Conservation (phyloP, 2,888 invertebrate genomes). For the Tridacna crocea region DNA sequence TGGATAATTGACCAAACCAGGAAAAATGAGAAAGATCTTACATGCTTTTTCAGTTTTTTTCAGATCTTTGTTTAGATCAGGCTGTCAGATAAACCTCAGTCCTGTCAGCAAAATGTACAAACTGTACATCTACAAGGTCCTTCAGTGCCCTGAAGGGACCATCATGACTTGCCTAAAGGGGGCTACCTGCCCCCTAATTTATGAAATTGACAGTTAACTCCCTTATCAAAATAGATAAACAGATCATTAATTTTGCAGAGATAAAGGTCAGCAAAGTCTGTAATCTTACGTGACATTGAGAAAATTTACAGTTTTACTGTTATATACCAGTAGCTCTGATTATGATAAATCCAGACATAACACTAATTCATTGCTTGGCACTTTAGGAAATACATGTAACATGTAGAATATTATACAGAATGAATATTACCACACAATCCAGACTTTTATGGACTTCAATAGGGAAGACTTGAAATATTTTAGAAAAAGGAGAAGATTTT, state of each 20-base stretch:
- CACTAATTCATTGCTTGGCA: no score
- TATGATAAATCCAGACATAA: no score
- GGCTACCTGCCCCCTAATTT: background rate
- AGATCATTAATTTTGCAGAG: slow-evolving; percentile 18
- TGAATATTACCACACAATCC: no score
- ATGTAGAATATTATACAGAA: no score
- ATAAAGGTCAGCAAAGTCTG: slow-evolving; percentile 11
- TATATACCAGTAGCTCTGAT: no score
- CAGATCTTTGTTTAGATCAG: background rate
- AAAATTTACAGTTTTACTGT: slow-evolving; percentile 8
- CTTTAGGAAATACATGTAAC: no score
- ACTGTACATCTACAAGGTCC: slow-evolving; percentile 10
- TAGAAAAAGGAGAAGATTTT: no score
- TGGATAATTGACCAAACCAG: no score
- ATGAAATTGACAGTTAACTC: background rate
- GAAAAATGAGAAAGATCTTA: background rate
- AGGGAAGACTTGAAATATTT: no score
- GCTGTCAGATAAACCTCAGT: slow-evolving; percentile 11
- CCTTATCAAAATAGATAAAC: background rate
- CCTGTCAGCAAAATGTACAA: slow-evolving; percentile 4
- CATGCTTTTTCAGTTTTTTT: background rate
- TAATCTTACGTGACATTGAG: background rate
- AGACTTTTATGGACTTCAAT: no score
- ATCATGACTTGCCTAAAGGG: background rate
- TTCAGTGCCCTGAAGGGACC: background rate